Percentiles rank a stretch among this genome's conserved stretches.
Conservation (phyloP, 2,888 invertebrate species). For the Stratiomys singularior region DNA sequence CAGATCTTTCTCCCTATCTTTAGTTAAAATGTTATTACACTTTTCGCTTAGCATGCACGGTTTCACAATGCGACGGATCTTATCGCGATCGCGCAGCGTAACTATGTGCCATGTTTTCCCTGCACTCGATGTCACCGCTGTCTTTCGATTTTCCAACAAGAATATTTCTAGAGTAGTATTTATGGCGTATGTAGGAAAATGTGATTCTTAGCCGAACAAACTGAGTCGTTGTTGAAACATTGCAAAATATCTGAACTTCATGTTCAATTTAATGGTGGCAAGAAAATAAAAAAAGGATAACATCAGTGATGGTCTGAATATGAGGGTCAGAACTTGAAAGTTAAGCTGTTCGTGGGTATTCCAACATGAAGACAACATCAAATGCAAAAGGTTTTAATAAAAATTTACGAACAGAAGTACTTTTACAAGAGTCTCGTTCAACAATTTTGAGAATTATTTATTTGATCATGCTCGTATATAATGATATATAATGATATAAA, state of each 20-base stretch:
- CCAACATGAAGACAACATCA: too few relatives aligned
- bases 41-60: background rate
- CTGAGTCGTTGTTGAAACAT: background rate
- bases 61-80: background rate
- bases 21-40: background rate
- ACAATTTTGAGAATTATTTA: too few relatives aligned
- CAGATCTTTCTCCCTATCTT: background rate
- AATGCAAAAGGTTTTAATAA: too few relatives aligned
- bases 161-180: background rate
- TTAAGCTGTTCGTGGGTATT: too few relatives aligned
- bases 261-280: background rate
- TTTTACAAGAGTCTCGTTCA: too few relatives aligned
- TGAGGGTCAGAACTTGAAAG: too few relatives aligned
- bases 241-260: conserved; percentile 1
- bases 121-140: conserved; percentile 24
- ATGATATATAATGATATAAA: too few relatives aligned
- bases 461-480: too few relatives aligned
- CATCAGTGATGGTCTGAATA: too few relatives aligned
- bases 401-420: too few relatives aligned
- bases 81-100: background rate
- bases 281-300: background rate
- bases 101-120: conserved; percentile 9
- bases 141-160: background rate
- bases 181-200: background rate
- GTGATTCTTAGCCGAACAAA: background rate